Percentiles rank a stretch among this genome's conserved stretches.
These are phyloP conservation scores for Sinocyclocheilus maitianheensis DNA, from an alignment of 2,113 vertebrate species.

Conservation along the genomic window DNA sequence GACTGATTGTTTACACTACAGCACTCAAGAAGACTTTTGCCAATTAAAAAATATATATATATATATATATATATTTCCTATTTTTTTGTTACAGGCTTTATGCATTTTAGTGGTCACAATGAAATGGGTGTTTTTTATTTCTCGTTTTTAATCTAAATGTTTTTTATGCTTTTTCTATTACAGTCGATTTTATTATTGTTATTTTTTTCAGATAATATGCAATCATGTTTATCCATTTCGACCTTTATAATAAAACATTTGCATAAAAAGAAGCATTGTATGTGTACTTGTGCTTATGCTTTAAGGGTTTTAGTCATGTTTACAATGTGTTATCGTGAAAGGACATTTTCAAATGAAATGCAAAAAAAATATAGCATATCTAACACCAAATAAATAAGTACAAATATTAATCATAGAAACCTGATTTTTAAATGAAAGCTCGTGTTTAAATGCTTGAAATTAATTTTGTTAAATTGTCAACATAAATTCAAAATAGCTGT, in stretches of 20 bases:
- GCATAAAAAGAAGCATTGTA: not conserved
- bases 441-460: not conserved
- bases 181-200: not conserved
- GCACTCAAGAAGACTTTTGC: not conserved
- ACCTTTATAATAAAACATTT: not conserved
- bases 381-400: not conserved
- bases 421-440: not conserved
- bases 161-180: not conserved
- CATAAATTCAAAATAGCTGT: not conserved
- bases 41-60: not conserved
- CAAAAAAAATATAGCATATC: not conserved
- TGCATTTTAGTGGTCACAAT: not conserved
- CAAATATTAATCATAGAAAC: not conserved
- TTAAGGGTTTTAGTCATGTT: not conserved
- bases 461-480: not conserved
- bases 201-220: not conserved
- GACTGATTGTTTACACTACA: not conserved
- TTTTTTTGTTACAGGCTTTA: not conserved
- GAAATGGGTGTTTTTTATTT: not conserved
- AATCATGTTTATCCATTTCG: not conserved
- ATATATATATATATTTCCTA: too few relatives aligned
- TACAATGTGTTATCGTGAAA: not conserved
- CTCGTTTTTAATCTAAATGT: too few relatives aligned
- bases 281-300: too few relatives aligned
- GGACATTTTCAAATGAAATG: not conserved